A percentile compares a stretch with the other conserved stretches of the same genome.
These are phyloP conservation scores for Drosophila setosimentum DNA, from an alignment of 2,888 invertebrate genomes.

Conservation along the genomic window DNA sequence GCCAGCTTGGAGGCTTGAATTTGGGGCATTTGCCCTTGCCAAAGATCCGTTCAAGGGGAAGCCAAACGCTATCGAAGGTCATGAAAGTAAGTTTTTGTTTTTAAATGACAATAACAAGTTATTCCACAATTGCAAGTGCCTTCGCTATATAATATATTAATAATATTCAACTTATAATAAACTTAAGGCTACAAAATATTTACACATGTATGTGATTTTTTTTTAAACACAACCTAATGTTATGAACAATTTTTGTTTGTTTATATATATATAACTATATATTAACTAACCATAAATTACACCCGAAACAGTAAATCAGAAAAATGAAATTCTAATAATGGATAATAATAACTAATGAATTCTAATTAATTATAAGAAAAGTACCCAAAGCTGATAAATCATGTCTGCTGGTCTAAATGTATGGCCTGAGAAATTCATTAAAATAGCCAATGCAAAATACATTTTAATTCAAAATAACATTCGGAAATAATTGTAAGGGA, in stretches of 20 bases:
- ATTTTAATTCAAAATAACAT: not conserved
- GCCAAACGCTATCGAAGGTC: conserved; percentile 29
- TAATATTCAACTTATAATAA: not conserved
- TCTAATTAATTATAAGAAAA: not conserved
- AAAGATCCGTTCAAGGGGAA: conserved; percentile 48
- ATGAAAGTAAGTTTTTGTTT: not conserved
- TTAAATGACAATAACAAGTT: not conserved
- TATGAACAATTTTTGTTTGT: not conserved
- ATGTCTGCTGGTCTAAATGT: not conserved
- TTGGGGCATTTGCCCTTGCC: conserved; percentile 49
- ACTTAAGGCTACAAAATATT: not conserved
- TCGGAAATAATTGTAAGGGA: not conserved
- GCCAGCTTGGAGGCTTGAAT: conserved; percentile 44
- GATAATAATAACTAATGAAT: not conserved
- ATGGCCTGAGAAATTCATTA: not conserved
- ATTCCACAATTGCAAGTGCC: no score
- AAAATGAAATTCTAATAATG: not conserved
- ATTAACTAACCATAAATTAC: no score
- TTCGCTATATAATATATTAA: no score
- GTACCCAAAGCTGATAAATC: not conserved
- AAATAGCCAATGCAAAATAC: not conserved
- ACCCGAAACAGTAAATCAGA: not conserved
- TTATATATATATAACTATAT: no score
- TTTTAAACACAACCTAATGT: not conserved
- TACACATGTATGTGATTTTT: not conserved